Conservation (phyloP, 1,140 invertebrate species). For the Drosophila pandora region DNA sequence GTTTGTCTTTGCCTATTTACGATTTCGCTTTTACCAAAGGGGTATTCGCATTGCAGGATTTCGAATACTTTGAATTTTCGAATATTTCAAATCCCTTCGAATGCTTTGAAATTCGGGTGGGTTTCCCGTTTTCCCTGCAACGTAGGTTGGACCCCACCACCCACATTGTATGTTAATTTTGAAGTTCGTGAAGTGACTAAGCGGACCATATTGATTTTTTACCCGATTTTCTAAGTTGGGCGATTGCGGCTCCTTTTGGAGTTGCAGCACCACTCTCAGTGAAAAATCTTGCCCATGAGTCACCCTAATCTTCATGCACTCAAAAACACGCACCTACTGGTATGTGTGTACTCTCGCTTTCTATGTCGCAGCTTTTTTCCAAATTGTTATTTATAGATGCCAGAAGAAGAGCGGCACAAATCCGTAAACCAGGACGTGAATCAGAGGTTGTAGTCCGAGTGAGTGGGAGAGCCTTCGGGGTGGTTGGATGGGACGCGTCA, state of each 20-base stretch:
- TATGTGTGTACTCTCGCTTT: slow-evolving; percentile 1
- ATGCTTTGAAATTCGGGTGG: neutral
- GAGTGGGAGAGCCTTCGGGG: neutral
- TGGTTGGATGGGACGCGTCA: slow-evolving; percentile 39
- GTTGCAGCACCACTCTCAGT: slow-evolving; percentile 11
- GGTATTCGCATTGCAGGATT: slow-evolving; percentile 35
- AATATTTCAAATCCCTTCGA: slow-evolving; percentile 13
- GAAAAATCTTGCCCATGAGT: slow-evolving; percentile 48
- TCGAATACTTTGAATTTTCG: slow-evolving; percentile 30
- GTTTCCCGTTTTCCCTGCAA: neutral
- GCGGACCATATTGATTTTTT: slow-evolving; percentile 74
- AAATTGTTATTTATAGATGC: slow-evolving; percentile 67
- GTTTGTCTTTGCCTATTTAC: slow-evolving; percentile 25
- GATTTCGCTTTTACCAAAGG: slow-evolving; percentile 25
- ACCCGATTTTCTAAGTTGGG: neutral
- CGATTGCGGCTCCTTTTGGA: slow-evolving; percentile 16
- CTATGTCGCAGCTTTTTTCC: slow-evolving; percentile 20
- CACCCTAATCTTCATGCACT: slow-evolving; percentile 57
- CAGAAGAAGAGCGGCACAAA: slow-evolving; percentile 52
- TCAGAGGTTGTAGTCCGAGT: slow-evolving; percentile 19
- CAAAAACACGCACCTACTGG: neutral
- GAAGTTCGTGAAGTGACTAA: slow-evolving; percentile 47
- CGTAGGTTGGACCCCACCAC: neutral
- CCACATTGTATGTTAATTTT: slow-evolving; percentile 27
- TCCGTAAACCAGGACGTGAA: slow-evolving; percentile 54